Base-by-base conservation (phyloP, 2,797 vertebrate species). In the Moxostoma hubbsi region DNA sequence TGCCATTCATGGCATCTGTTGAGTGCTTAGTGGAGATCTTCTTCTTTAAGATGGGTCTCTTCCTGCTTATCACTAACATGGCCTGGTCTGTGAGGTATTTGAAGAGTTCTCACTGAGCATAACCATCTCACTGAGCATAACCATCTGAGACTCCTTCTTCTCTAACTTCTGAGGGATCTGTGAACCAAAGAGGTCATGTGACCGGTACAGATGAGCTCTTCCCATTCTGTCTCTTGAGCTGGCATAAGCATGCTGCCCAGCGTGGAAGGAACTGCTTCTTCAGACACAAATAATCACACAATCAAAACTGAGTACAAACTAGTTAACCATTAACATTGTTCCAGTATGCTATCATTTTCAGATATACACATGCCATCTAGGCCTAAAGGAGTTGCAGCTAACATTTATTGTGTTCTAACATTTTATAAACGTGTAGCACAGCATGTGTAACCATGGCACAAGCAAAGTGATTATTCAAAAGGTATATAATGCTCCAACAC, bases 111-210 rank as follows among this genome's bases (percentile, higher is more conserved):
- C 98, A 5, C 94, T 94, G 12, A 99, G 93, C 95, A 97, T 97
- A 82, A 96, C 81, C 83, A 91, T 96, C 18, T 94, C 98, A 5
- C 94, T 94, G 12, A 99, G 93, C 95, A 97, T 97, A 82, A 96
- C 81, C 83, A 91, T 96, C 18, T 94, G 92, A 10, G 94, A 92
- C 63, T 93, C 95, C 78, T 94, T 94, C 82, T 87, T 96, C 78
- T 94, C 94, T 80, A 92, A 92, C 80, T 96, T 97, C 83, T 93
- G 96, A 54, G 92, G 92, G 55, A 98, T 93, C 82, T 91, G 92
- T 15, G 96, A 98, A 81, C 98, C 98, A 88, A 99, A 99, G 1
- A 97, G 65, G 98, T 99, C 98, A 99, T 99, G 87, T 98, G 97
- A 80, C 98, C 98, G 5, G 92, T 98, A 75, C 97, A 95, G 81